Base-by-base conservation (phyloP, 2,113 vertebrate genomes). In the Paramormyrops kingsleyae region DNA sequence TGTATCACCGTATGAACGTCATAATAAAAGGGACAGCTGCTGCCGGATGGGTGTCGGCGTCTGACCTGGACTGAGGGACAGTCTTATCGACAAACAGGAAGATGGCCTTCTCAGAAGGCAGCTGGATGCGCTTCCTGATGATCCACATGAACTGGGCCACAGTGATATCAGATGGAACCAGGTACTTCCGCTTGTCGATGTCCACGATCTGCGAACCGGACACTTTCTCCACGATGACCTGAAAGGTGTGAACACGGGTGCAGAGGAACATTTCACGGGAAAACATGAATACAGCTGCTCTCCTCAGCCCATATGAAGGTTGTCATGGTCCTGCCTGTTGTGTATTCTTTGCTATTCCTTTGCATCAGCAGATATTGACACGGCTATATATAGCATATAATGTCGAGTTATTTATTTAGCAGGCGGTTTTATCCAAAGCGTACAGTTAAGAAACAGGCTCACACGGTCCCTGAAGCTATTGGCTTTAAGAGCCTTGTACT, bases 131-230 rank as follows among this genome's bases (percentile, higher is more conserved):
- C 96, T 99, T 99, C 94, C 98, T 97, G 96, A 99, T 99, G 95
- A 99, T 99, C 99, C 99, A 99, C 99, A 99, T 99, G 95, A 99
- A 99, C 96, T 99, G 98, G 74, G 99, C 98, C 96, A 99, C 98
- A 0, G 99, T 99, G 93, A 99, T 99, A 95, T 99, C 99, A 50
- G 99, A 99, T 0, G 99, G 99, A 90, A 99, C 99, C 93, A 99
- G 94, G 94, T 99, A 99, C 97, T 99, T 99, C 95, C 99, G 96
- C 94, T 99, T 99, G 94, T 99, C 98, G 66, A 99, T 99, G 93
- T 99, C 98, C 92, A 99, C 97, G 44, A 99, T 99, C 95, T 99
- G 99, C 90, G 98, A 99, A 92, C 98, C 99, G 0, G 98, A 99
- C 8, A 99, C 99, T 93, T 99, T 99, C 95, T 99, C 99, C 95